Percentiles rank a stretch among this genome's conserved stretches.
Conservation (phyloP, 2,888 invertebrate species). For the Hydroisotoma schaefferi region DNA sequence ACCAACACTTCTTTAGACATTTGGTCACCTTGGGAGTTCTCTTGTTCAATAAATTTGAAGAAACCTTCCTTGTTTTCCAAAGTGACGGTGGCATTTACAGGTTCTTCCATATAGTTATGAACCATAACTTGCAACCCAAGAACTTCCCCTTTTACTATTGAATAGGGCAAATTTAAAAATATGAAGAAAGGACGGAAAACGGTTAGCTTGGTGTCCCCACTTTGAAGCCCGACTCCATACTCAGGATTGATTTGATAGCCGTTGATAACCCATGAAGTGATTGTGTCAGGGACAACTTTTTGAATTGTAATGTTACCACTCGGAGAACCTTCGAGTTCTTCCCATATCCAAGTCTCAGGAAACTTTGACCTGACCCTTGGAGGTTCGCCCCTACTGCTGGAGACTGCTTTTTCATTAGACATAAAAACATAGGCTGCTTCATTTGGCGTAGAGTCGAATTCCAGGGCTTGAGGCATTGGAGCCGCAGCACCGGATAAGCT, state of each 20-base stretch:
- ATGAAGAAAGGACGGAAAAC: constrained; percentile 82
- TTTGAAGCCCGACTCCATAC: constrained; percentile 23
- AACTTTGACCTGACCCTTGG: constrained; percentile 25
- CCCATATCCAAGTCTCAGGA: constrained; percentile 43
- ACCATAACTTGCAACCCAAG: constrained; percentile 82
- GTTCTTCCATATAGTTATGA: constrained; percentile 70
- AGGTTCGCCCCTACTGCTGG: background rate
- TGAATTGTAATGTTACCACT: constrained; percentile 52
- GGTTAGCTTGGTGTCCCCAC: constrained; percentile 53
- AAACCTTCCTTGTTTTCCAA: constrained; percentile 75
- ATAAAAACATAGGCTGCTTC: too few relatives aligned
- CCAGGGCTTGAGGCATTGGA: too few relatives aligned
- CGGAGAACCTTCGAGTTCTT: constrained; percentile 22
- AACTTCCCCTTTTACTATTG: constrained; percentile 85
- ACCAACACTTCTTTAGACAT: constrained; percentile 1
- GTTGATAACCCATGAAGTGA: constrained; percentile 78
- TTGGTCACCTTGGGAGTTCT: background rate
- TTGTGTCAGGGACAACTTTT: constrained; percentile 69
- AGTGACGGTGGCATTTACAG: constrained; percentile 73
- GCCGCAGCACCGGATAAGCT: too few relatives aligned
- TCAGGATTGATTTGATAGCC: constrained; percentile 66
- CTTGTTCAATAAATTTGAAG: constrained; percentile 55
- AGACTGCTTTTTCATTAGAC: too few relatives aligned
- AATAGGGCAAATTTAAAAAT: constrained; percentile 79
- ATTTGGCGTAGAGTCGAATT: too few relatives aligned